A percentile compares a stretch with the other conserved stretches of the same genome.
phyloP scores from a whole-genome alignment of 2,113 vertebrate species.

The Zosterops lateralis region DNA sequence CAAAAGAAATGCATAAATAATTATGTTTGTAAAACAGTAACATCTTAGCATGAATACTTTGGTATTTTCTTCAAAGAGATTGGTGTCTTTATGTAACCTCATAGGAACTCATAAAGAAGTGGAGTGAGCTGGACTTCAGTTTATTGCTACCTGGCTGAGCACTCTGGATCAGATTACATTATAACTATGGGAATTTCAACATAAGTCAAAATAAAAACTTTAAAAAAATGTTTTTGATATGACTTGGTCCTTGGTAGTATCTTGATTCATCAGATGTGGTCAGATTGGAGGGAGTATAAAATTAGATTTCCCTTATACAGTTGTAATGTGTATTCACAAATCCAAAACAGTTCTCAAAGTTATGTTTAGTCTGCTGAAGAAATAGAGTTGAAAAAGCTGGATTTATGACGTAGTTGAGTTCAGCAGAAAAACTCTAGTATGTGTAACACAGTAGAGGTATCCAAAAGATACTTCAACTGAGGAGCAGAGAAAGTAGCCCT shows the following conservation, averaged over 20 bases:
- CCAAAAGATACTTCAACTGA: background rate
- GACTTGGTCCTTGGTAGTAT: background rate
- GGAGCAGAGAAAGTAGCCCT: background rate
- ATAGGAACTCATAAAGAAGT: background rate
- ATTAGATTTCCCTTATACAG: slow-evolving; percentile 3
- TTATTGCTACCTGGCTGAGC: background rate
- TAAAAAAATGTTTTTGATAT: background rate
- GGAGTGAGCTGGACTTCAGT: background rate
- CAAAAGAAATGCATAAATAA: background rate
- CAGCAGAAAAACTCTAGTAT: background rate
- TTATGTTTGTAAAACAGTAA: background rate
- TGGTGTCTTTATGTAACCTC: background rate
- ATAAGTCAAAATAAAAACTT: slow-evolving; percentile 13
- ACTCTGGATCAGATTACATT: background rate
- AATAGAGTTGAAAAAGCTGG: background rate
- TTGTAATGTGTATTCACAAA: background rate
- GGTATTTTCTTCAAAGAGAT: background rate
- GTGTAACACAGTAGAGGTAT: background rate
- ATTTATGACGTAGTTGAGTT: background rate
- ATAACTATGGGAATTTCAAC: background rate
- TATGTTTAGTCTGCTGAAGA: background rate
- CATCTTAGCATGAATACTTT: background rate
- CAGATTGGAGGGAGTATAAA: background rate
- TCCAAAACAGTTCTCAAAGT: background rate
- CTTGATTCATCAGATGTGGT: background rate